Evolutionary conservation across 2,888 invertebrate species (phyloP).

Genomic region (Acleris literana): DNA sequence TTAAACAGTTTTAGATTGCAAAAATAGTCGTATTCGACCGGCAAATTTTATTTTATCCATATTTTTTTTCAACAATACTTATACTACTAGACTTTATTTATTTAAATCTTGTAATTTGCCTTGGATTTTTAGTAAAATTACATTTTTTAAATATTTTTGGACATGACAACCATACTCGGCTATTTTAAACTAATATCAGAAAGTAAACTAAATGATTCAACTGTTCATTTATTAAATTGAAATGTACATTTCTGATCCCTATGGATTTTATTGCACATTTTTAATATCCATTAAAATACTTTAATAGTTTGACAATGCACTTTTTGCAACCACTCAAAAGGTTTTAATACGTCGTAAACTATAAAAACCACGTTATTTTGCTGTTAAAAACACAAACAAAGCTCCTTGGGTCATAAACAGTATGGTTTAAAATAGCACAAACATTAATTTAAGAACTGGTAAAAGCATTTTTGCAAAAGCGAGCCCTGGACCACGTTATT

Average conservation of each 20-base stretch:
- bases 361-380: constrained; percentile 47
- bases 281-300: constrained; percentile 47
- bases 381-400: constrained; percentile 4
- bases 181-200: too few relatives aligned
- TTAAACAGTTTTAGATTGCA: too few relatives aligned
- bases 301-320: constrained; percentile 43
- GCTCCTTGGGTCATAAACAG: constrained; percentile 36
- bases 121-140: too few relatives aligned
- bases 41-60: too few relatives aligned
- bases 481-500: constrained; percentile 37
- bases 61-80: too few relatives aligned
- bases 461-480: constrained; percentile 35
- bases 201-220: too few relatives aligned
- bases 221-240: neutral
- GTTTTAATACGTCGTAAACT: constrained; percentile 70
- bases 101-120: too few relatives aligned
- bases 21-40: too few relatives aligned
- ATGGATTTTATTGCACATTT: constrained; percentile 30
- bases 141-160: too few relatives aligned
- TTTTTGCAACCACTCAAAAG: constrained; percentile 54
- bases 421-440: constrained; percentile 50
- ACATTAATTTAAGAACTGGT: constrained; percentile 27
- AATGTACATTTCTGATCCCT: neutral
- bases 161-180: too few relatives aligned
- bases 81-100: too few relatives aligned